A percentile compares a stretch with the other conserved stretches of the same genome.
phyloP scores from a whole-genome alignment of 2,113 vertebrate genomes.

The Neolamprologus variostigma region DNA sequence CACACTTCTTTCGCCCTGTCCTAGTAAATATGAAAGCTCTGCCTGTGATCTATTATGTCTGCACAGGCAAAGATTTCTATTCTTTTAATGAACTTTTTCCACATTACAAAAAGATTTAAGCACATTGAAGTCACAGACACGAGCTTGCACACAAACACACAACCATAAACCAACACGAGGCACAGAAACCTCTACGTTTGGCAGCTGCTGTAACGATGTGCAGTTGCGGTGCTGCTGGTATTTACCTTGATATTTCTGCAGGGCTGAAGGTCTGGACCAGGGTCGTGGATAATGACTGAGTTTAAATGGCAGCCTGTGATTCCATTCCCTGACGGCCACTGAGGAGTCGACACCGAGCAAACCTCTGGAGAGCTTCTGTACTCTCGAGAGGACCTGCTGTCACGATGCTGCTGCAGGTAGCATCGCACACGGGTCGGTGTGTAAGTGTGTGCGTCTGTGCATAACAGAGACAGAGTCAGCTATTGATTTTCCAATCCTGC shows the following conservation, averaged over 20 bases:
- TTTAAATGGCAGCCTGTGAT: constrained; percentile 53
- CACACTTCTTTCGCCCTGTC: not conserved
- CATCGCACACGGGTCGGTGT: not conserved
- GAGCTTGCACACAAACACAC: not conserved
- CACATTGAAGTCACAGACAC: not conserved
- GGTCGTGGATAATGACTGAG: constrained; percentile 50
- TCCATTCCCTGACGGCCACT: constrained; percentile 5
- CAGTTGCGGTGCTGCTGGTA: not conserved
- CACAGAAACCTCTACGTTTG: not conserved
- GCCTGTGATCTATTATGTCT: not conserved
- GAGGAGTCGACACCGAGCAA: not conserved
- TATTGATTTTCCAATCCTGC: constrained; percentile 15
- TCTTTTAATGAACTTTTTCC: not conserved
- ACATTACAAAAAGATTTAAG: not conserved
- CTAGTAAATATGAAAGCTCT: not conserved
- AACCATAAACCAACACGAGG: not conserved
- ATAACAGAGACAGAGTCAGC: not conserved
- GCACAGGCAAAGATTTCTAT: not conserved
- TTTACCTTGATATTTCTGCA: constrained; percentile 54
- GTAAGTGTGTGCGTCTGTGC: not conserved
- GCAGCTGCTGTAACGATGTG: not conserved
- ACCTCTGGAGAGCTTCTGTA: constrained; percentile 28
- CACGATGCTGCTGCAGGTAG: not conserved
- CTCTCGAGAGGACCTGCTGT: constrained; percentile 9
- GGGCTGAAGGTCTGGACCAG: constrained; percentile 16